A percentile compares a stretch with the other conserved stretches of the same genome.
phyloP scores from a whole-genome alignment of 2,113 vertebrate species.

The Sturnus vulgaris region DNA sequence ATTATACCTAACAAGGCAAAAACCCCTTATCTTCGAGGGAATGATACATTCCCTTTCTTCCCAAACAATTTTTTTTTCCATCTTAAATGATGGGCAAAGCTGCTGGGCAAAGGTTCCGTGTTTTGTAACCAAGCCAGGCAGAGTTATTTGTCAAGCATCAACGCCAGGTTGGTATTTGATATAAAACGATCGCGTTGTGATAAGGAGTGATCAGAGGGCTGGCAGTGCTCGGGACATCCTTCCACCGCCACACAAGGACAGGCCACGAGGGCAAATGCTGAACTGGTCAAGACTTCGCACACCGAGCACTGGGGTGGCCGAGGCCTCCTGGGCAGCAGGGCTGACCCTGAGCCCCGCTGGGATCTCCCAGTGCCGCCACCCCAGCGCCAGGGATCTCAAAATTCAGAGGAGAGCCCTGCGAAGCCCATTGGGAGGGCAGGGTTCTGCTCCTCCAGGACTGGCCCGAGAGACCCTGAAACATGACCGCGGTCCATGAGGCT shows the following conservation, averaged over 20 bases:
- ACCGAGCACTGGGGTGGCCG: rapidly evolving
- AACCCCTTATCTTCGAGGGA: rapidly evolving
- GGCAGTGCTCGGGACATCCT: rapidly evolving
- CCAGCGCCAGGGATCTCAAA: rapidly evolving
- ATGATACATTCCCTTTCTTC: neutral
- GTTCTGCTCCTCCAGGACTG: rapidly evolving
- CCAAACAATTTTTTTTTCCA: rapidly evolving
- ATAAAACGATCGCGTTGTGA: rapidly evolving
- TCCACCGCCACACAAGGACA: rapidly evolving
- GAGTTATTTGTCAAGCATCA: too few species aligned
- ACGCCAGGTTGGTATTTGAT: neutral
- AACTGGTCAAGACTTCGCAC: neutral
- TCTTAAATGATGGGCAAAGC: neutral
- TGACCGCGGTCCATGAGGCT: rapidly evolving
- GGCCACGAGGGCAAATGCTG: rapidly evolving
- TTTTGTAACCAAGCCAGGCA: neutral
- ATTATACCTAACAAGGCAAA: neutral
- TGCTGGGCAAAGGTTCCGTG: neutral
- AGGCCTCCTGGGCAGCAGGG: neutral
- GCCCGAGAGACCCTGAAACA: rapidly evolving
- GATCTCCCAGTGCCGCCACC: rapidly evolving
- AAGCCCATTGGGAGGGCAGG: rapidly evolving
- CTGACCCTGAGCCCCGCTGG: neutral
- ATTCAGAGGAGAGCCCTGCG: rapidly evolving
- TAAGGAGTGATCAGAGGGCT: rapidly evolving